A percentile compares a stretch with the other conserved stretches of the same genome.
These are phyloP conservation scores for Pygoscelis adeliae DNA, from an alignment of 2,113 vertebrate genomes.

Conservation along the genomic window DNA sequence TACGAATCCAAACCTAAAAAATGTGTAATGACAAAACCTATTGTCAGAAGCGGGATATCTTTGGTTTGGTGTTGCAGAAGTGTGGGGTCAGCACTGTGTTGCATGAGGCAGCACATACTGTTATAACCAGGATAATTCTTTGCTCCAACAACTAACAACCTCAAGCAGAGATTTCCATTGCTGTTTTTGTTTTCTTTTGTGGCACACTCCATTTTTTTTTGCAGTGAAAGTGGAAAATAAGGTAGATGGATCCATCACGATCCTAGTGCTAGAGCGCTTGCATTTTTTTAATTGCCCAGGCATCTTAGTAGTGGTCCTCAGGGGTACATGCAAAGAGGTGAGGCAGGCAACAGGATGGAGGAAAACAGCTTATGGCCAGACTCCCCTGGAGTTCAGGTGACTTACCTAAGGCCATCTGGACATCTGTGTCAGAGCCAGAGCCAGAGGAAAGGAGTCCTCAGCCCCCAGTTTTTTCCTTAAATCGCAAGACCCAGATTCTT, in stretches of 20 bases:
- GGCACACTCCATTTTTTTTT: neutral
- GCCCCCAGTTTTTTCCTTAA: neutral
- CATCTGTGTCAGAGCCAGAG: neutral
- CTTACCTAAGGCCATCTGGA: neutral
- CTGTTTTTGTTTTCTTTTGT: neutral
- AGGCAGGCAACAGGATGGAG: neutral
- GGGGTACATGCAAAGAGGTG: neutral
- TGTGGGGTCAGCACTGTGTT: fast-evolving
- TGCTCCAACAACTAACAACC: neutral
- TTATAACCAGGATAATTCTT: neutral
- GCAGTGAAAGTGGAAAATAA: neutral
- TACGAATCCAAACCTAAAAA: neutral
- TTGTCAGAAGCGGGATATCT: neutral
- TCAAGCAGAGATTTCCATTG: neutral
- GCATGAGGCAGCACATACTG: neutral
- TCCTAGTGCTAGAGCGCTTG: neutral
- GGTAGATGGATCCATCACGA: neutral
- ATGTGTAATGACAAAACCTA: neutral
- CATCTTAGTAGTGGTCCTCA: neutral
- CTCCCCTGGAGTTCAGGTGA: neutral
- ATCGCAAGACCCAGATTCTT: neutral
- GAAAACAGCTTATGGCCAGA: neutral
- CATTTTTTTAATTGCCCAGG: neutral
- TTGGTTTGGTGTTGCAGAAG: neutral
- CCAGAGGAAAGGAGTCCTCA: neutral